Percentiles rank a stretch among this genome's conserved stretches.
Conservation (phyloP, 2,797 vertebrate genomes). For the Sebastes dallii region DNA sequence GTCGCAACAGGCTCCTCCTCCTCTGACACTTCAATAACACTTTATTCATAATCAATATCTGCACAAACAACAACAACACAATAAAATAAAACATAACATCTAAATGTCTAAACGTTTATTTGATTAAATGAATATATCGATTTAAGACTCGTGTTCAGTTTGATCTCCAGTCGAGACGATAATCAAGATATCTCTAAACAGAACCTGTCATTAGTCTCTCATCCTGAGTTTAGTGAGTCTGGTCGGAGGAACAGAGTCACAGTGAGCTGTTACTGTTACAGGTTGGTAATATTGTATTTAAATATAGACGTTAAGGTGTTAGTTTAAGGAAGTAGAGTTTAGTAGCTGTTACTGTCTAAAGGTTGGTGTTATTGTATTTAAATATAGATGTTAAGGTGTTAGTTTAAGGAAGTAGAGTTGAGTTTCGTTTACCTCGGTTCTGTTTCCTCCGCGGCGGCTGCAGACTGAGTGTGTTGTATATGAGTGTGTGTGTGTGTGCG, state of each 20-base stretch:
- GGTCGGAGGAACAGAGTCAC: too few species aligned
- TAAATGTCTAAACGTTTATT: neutral
- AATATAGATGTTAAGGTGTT: neutral
- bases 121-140: rapidly evolving
- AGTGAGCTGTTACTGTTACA: too few species aligned
- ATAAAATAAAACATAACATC: too few species aligned
- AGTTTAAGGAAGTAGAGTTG: conserved; percentile 27
- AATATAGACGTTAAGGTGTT: neutral
- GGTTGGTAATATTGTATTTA: too few species aligned
- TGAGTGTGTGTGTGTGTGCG: too few species aligned
- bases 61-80: neutral
- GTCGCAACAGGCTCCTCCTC: too few species aligned
- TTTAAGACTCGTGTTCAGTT: neutral
- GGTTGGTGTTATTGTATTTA: too few species aligned
- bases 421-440: conserved; percentile 69
- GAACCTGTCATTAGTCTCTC: too few species aligned
- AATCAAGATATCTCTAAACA: too few species aligned
- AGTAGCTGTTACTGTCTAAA: too few species aligned
- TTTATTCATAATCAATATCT: rapidly evolving
- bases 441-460: conserved; percentile 32
- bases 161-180: too few species aligned
- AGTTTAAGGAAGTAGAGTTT: conserved; percentile 26
- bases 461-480: neutral
- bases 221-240: too few species aligned
- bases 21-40: neutral